Percentiles rank a stretch among this genome's conserved stretches.
Evolutionary conservation across 2,113 vertebrate genomes (phyloP).

Genomic region (Tichodroma muraria): DNA sequence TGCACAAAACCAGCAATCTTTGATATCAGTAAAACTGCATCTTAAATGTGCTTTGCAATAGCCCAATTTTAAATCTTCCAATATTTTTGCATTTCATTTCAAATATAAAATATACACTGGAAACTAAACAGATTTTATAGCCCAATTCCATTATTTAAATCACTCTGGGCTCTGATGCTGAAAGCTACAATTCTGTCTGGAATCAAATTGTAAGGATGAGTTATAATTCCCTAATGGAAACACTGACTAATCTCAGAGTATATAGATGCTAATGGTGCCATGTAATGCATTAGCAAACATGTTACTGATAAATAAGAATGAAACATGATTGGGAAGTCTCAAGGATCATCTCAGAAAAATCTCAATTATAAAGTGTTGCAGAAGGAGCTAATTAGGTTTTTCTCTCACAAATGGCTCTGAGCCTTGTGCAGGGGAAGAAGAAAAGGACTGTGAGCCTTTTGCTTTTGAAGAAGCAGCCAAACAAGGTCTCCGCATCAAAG

Average conservation of each 20-base stretch:
- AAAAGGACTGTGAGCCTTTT: background rate
- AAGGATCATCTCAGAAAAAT: background rate
- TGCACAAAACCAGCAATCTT: background rate
- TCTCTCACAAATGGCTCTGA: background rate
- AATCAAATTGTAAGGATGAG: constrained; percentile 1
- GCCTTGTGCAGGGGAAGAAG: background rate
- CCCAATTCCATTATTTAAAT: constrained; percentile 15
- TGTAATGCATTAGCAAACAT: constrained; percentile 18
- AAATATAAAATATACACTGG: background rate
- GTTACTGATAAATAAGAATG: constrained; percentile 17
- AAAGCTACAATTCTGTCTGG: constrained; percentile 22
- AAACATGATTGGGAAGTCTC: background rate
- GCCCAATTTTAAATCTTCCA: constrained; percentile 6
- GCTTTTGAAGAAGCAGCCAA: background rate
- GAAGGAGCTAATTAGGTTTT: background rate
- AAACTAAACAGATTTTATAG: constrained; percentile 20
- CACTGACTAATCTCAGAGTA: constrained; percentile 1
- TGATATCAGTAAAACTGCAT: background rate
- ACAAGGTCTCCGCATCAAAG: background rate
- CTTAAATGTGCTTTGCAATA: background rate
- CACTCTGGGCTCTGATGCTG: background rate
- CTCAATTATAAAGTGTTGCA: background rate
- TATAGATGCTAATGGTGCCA: constrained; percentile 15
- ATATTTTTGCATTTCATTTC: background rate
- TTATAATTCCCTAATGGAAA: constrained; percentile 41